Percentiles rank a stretch among this genome's conserved stretches.
Conservation (phyloP, 2,888 invertebrate genomes). For the Chalcis sispes region DNA sequence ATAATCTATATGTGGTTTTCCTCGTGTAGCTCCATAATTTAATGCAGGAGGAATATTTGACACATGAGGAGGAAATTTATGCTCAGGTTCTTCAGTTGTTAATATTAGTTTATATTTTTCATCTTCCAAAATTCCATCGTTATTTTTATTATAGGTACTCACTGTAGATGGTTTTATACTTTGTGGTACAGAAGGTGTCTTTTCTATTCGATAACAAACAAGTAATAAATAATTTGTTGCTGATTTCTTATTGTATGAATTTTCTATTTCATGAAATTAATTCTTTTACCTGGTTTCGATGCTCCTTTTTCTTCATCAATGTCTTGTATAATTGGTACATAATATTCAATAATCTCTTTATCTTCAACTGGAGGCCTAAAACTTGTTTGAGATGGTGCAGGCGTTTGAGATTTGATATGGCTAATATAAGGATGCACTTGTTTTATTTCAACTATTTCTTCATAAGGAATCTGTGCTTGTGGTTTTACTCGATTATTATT, state of each 20-base stretch:
- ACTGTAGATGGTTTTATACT: constrained; percentile 48
- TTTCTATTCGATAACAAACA: constrained; percentile 36
- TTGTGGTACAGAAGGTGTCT: constrained; percentile 53
- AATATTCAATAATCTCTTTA: constrained; percentile 67
- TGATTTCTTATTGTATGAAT: too few relatives aligned
- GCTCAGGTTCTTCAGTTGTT: constrained; percentile 61
- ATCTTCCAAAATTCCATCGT: constrained; percentile 63
- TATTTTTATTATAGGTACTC: constrained; percentile 11
- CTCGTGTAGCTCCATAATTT: constrained; percentile 75
- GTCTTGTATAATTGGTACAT: constrained; percentile 66
- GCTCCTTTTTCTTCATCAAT: constrained; percentile 60
- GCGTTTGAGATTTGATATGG: not conserved
- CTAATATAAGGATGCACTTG: constrained; percentile 25
- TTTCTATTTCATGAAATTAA: not conserved
- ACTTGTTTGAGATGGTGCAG: not conserved
- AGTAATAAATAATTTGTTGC: not conserved
- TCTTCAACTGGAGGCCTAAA: not conserved
- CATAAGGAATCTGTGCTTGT: constrained; percentile 1
- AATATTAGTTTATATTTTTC: constrained; percentile 61
- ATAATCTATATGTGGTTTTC: constrained; percentile 87
- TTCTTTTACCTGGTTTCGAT: constrained; percentile 38
- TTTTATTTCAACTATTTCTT: constrained; percentile 36
- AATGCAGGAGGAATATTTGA: constrained; percentile 62
- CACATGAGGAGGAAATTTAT: constrained; percentile 22
- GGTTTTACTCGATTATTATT: constrained; percentile 26